These are phyloP conservation scores for Scolopax bukidnonensis DNA, from an alignment of 2,797 vertebrate genomes.

Conservation along the genomic window DNA sequence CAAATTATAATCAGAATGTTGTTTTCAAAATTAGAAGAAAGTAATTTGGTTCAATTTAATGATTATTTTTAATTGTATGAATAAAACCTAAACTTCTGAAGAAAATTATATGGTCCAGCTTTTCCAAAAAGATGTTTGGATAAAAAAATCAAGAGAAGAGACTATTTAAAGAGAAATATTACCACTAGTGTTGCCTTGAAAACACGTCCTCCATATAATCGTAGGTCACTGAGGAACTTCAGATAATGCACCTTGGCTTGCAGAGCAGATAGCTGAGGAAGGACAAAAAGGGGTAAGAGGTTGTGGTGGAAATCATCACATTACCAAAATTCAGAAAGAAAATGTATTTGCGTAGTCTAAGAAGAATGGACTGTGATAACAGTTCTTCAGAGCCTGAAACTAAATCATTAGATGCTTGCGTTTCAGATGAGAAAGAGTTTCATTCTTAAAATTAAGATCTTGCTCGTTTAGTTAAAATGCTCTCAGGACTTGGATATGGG, in stretches of 20 bases:
- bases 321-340: neutral
- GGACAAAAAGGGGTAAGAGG: slow-evolving; percentile 9
- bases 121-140: neutral
- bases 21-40: neutral
- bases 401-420: neutral
- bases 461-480: neutral
- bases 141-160: neutral
- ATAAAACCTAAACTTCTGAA: neutral
- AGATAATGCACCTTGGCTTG: slow-evolving; percentile 99
- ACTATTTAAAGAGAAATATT: slow-evolving; percentile 69
- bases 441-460: neutral
- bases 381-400: neutral
- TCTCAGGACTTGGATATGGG: neutral
- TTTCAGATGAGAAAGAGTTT: neutral
- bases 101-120: neutral
- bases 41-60: neutral
- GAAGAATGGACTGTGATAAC: neutral
- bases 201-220: slow-evolving; percentile 95
- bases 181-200: slow-evolving; percentile 95
- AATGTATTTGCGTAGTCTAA: neutral
- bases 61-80: neutral
- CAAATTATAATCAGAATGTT: neutral
- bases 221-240: slow-evolving; percentile 96
- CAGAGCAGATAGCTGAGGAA: slow-evolving; percentile 90
- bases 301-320: neutral